Conservation (phyloP, 2,797 vertebrate species). For the Lepilemur septentrionalis region DNA sequence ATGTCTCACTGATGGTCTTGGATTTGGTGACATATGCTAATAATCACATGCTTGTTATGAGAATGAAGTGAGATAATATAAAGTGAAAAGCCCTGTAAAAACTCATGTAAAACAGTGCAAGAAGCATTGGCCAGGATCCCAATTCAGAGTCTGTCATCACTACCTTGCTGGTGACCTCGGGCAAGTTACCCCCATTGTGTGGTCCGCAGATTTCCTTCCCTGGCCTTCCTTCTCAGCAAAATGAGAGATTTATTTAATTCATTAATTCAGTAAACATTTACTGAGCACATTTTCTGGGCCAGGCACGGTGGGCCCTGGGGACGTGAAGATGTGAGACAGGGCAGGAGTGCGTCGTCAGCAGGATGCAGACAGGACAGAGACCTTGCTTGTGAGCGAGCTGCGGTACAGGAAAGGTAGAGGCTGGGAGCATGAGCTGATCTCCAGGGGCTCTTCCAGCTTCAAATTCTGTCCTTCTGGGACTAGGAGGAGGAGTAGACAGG, state of each 20-base stretch:
- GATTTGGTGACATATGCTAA: neutral
- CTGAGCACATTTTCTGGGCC: neutral
- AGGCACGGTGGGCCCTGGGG: neutral
- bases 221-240: neutral
- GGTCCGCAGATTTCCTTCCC: neutral
- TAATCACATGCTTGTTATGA: neutral
- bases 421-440: neutral
- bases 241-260: constrained; percentile 2
- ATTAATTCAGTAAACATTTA: neutral
- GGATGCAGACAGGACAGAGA: neutral
- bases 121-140: neutral
- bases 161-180: neutral
- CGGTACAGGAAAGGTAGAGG: neutral
- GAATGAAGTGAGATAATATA: neutral
- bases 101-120: neutral
- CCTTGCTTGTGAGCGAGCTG: neutral
- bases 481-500: neutral
- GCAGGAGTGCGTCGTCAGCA: neutral
- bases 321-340: neutral
- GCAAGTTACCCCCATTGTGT: neutral
- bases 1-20: neutral
- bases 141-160: neutral
- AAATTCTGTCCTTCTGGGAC: neutral
- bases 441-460: neutral
- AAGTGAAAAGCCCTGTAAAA: neutral